Conservation (phyloP, 2,797 vertebrate genomes). For the Cygnus olor region DNA sequence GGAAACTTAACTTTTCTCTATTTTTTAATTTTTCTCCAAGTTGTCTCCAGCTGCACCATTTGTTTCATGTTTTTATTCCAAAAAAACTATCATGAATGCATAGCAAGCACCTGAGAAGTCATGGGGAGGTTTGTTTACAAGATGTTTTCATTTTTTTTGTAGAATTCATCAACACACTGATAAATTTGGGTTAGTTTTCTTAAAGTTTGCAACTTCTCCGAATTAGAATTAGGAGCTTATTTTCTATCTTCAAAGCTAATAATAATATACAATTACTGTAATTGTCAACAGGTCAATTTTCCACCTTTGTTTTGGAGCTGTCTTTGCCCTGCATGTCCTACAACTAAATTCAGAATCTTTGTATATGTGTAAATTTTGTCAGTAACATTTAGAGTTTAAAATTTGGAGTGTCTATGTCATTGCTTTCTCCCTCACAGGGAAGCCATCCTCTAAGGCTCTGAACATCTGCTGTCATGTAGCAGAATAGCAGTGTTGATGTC, state of each 20-base stretch:
- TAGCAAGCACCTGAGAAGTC: not conserved
- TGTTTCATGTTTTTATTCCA: not conserved
- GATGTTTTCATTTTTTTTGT: not conserved
- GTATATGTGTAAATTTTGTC: not conserved
- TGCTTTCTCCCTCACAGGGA: slow-evolving; percentile 45
- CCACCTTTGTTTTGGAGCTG: not conserved
- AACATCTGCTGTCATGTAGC: slow-evolving; percentile 36
- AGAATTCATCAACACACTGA: not conserved
- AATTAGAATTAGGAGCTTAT: not conserved
- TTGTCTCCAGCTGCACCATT: not conserved
- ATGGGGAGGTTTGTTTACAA: not conserved
- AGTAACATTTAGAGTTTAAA: not conserved
- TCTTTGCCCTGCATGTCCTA: not conserved
- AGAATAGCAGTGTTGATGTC: slow-evolving; percentile 10
- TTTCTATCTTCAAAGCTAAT: not conserved
- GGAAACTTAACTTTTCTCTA: not conserved
- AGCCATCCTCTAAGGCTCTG: slow-evolving; percentile 21
- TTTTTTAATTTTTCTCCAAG: not conserved
- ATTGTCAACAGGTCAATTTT: not conserved
- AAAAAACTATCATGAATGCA: not conserved
- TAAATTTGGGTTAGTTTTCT: not conserved
- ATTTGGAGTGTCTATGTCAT: not conserved
- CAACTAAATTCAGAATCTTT: not conserved
- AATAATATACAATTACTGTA: not conserved
- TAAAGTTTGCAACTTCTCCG: not conserved